Evolutionary conservation across 2,888 invertebrate species (phyloP).

Genomic region (Drosophila borealis): DNA sequence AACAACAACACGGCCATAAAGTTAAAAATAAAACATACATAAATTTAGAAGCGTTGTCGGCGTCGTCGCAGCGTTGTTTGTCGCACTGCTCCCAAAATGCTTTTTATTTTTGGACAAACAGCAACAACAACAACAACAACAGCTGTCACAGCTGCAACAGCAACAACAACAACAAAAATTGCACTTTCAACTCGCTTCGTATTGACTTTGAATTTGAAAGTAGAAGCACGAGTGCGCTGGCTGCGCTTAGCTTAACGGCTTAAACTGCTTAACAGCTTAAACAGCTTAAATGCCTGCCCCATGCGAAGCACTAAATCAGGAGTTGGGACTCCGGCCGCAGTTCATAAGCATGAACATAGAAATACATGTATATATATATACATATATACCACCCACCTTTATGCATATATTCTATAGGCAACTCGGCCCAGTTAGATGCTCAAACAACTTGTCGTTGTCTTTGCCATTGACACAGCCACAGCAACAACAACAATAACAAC

Average conservation of each 20-base stretch:
- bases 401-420: conserved; percentile 23
- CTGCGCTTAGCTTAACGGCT: conserved; percentile 14
- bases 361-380: not conserved
- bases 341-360: conserved; percentile 34
- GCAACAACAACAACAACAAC: conserved; percentile 19
- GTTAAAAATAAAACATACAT: conserved; percentile 80
- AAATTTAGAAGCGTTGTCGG: conserved; percentile 67
- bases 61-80: conserved; percentile 42
- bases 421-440: conserved; percentile 25
- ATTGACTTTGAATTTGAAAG: conserved; percentile 19
- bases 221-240: not conserved
- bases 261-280: conserved; percentile 7
- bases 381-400: not conserved
- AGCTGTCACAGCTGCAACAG: conserved; percentile 16
- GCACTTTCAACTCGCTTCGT: conserved; percentile 19
- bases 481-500: conserved; percentile 9
- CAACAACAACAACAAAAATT: not conserved
- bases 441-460: conserved; percentile 41
- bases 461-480: conserved; percentile 25
- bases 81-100: conserved; percentile 74
- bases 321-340: conserved; percentile 5
- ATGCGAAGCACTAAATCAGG: conserved; percentile 6
- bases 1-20: conserved; percentile 57
- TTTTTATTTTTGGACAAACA: conserved; percentile 75
- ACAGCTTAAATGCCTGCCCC: conserved; percentile 14